These are phyloP conservation scores for Eristalis tenax DNA, from an alignment of 2,888 invertebrate genomes.

Conservation along the genomic window DNA sequence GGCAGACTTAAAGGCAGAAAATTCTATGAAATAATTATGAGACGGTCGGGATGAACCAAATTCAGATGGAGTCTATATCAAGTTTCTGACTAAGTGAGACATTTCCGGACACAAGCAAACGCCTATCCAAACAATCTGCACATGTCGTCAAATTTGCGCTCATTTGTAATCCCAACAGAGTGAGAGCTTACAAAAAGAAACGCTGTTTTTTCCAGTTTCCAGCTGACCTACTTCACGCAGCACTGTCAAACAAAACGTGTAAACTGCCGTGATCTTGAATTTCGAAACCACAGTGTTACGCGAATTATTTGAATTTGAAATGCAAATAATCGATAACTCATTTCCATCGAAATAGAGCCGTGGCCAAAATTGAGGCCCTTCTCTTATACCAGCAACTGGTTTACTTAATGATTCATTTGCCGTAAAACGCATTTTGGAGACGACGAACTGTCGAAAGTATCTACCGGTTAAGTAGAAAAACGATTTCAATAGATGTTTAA, in stretches of 20 bases:
- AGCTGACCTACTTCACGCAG: background rate
- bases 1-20: too few species aligned
- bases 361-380: constrained; percentile 2
- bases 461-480: constrained; percentile 39
- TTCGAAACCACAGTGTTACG: background rate
- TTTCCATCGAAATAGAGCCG: constrained; percentile 38
- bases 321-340: constrained; percentile 29
- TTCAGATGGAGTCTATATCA: too few species aligned
- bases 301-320: background rate
- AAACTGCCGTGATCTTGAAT: background rate
- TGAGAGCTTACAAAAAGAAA: background rate
- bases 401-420: background rate
- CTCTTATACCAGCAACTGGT: background rate
- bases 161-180: background rate
- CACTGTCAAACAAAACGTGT: background rate
- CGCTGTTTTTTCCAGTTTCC: background rate
- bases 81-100: too few species aligned
- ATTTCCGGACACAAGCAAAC: background rate
- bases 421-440: background rate
- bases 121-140: background rate
- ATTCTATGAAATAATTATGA: too few species aligned
- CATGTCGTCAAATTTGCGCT: background rate
- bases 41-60: too few species aligned
- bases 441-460: background rate
- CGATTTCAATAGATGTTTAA: constrained; percentile 36